Conservation (phyloP, 2,113 vertebrate species). For the Stegastes partitus region DNA sequence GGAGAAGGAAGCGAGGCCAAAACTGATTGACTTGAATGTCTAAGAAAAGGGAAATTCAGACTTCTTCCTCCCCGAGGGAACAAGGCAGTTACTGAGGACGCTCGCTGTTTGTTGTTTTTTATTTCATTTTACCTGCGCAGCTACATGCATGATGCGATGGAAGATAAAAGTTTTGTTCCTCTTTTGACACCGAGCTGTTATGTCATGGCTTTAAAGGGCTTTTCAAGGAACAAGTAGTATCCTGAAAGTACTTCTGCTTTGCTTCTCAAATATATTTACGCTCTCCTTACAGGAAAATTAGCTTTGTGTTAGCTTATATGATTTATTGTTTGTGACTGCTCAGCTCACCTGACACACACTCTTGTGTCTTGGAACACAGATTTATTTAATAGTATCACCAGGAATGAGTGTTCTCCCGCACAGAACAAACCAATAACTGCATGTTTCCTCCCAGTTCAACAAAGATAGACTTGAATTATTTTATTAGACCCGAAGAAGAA, state of each 20-base stretch:
- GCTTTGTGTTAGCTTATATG: not conserved
- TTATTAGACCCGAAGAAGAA: no score
- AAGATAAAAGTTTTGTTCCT: conserved; percentile 65
- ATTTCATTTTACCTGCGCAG: conserved; percentile 43
- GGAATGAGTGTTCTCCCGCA: no score
- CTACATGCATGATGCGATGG: conserved; percentile 17
- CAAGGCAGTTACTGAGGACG: conserved; percentile 41
- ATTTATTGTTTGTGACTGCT: not conserved
- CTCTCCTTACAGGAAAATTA: not conserved
- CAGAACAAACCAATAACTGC: no score
- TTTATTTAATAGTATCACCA: no score
- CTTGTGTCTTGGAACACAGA: no score
- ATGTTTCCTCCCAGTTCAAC: no score
- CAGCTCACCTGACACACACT: no score
- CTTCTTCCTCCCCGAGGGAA: conserved; percentile 66
- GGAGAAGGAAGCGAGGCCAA: conserved; percentile 61
- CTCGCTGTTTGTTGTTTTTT: conserved; percentile 9
- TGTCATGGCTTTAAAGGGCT: conserved; percentile 45
- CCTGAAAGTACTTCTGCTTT: conserved; percentile 44
- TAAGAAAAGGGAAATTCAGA: conserved; percentile 74
- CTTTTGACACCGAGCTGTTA: conserved; percentile 41
- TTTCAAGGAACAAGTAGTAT: conserved; percentile 42
- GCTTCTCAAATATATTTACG: conserved; percentile 19
- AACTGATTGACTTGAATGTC: conserved; percentile 61
- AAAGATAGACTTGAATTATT: no score